Evolutionary conservation across 1,140 invertebrate genomes (phyloP), one percentile per base, ranked within the genome.

Genomic region (Drosophila cardini): DNA sequence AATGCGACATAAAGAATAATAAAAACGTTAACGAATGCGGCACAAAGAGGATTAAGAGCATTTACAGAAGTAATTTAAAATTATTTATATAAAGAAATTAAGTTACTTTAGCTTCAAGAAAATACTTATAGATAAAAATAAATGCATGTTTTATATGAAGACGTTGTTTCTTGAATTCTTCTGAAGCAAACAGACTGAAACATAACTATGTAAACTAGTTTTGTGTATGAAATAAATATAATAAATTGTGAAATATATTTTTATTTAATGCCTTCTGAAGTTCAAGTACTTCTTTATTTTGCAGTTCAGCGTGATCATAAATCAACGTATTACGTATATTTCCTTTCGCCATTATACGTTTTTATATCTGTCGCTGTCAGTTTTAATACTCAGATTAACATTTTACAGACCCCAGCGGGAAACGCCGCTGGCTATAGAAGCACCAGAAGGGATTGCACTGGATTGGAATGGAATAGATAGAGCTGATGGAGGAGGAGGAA

Each of bases 301-400:
- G 26, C 9, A 60, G 57, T 36, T 40, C 4, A 36, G 7, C 9
- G 62, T 26, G 68, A 71, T 81, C 78, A 81, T 85, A 85, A 85
- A 85, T 85, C 81, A 85, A 62, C 64, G 70, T 58, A 64, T 70
- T 76, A 72, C 26, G 65, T 53, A 36, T 34, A 65, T 38, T 60
- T 52, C 50, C 30, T 56, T 4, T 43, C 21, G 21, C 34, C 43
- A 72, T 52, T 73, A 46, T 32, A 50, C 56, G 56, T 53, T 67
- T 67, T 58, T 68, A 63, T 53, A 55, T 69, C 65, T 84, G 67
- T 63, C 57, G 68, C 84, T 86, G 82, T 81, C 73, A 63, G 69
- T 36, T 81, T 58, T 81, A 81, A 85, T 80, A 62, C 78, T 26
- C 45, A 48, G 78, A 72, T 86, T 86, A 85, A 85, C 82, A 85